Base-by-base conservation (phyloP, 2,888 invertebrate species). In the Mylabris sibirica region DNA sequence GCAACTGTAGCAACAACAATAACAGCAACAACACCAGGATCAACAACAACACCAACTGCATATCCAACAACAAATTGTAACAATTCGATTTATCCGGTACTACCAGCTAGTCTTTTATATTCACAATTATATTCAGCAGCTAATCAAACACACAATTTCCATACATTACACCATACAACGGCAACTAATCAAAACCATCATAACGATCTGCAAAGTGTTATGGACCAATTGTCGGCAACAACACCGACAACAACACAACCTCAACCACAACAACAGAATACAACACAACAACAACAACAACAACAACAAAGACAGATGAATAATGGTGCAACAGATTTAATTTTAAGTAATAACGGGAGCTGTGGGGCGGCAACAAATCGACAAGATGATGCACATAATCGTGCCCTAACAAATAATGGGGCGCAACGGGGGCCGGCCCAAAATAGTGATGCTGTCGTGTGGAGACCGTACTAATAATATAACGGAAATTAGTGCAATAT, bases 91-190 rank as follows among this genome's bases (percentile, higher is more conserved):
- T 92, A 92, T 79, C 93, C 93, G 0, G 94, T 94, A 4, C 85
- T 95, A 41, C 95, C 95, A 1, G 92, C 92, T 1, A 94, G 94
- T 77, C 86, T 95, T 72, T 86, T 95, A 3, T 95, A 95, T 84
- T 94, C 94, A 8, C 95, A 95, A 81, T 84, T 94, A 22, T 94
- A 94, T 77, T 93, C 93, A 3, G 92, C 92, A 0, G 92, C 92
- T 57, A 92, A 92, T 79, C 92, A 92, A 80, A 88, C 89, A 22
- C 92, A 92, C 77, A 90, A 91, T 78, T 92, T 92, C 79, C 92
- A 92, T 80, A 87, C 88, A 0, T 85, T 91, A 61, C 90, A 91
- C 80, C 88, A 89, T 3, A 84, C 91, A 65, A 91, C 92, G 81
- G 88, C 90, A 12, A 87, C 90, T 74, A 88, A 90, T 12, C 87